Evolutionary conservation across 2,113 vertebrate genomes (phyloP).

Genomic region (Gobius niger): DNA sequence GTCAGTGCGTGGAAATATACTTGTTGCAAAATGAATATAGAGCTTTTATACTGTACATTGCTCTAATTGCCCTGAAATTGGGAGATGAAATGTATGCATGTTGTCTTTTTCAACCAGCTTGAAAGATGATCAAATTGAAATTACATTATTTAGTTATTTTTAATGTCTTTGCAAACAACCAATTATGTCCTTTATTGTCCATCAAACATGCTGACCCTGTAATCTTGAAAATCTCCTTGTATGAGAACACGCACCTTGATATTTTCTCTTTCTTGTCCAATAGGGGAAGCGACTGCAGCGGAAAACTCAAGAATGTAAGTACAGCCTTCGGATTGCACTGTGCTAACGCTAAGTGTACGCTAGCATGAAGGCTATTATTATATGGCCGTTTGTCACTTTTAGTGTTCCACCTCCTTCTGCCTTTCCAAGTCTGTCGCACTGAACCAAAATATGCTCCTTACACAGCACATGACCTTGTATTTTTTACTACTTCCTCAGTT

Average conservation of each 20-base stretch:
- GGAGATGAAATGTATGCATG: neutral
- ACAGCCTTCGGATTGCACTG: constrained; percentile 32
- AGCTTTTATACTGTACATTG: neutral
- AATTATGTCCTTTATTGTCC: too few relatives aligned
- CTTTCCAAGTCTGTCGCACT: neutral
- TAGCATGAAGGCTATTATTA: constrained; percentile 35
- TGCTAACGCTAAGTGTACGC: constrained; percentile 41
- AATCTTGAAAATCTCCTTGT: neutral
- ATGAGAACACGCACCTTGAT: constrained; percentile 5
- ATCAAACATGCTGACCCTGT: neutral
- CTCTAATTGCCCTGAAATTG: neutral
- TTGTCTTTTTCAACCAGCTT: too few relatives aligned
- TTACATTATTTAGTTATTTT: too few relatives aligned
- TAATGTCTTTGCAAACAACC: too few relatives aligned
- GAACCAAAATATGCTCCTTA: neutral
- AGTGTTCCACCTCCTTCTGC: neutral
- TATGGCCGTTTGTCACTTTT: constrained; percentile 23
- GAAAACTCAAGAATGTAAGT: constrained; percentile 98
- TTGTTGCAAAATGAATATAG: neutral
- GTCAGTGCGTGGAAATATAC: neutral
- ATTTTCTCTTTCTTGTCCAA: constrained; percentile 22
- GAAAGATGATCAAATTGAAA: too few relatives aligned
- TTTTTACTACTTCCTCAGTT: neutral
- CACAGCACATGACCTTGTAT: neutral
- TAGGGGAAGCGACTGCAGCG: constrained; percentile 86